Evolutionary conservation across 2,797 vertebrate genomes (phyloP), one percentile per base, ranked within the genome.

Genomic region (Phylloscopus collybita): DNA sequence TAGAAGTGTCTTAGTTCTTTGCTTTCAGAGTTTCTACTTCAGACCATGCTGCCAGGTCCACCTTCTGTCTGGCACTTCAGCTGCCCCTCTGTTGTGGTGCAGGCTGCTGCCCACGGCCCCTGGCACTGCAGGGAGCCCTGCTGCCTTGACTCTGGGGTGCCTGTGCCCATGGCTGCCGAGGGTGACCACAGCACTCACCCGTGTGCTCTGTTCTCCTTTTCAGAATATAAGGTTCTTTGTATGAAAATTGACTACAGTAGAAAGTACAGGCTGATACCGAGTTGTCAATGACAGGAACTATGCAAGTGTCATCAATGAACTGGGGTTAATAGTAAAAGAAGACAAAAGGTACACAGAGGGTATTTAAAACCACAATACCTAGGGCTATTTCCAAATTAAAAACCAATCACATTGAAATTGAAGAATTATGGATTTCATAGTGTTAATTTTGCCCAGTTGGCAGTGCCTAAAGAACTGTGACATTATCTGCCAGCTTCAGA

Each of bases 371-470:
- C 36, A 44, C 57, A 45, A 25, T 49, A 78, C 42, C 38, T 29
- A 54, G 59, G 81, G 50, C 51, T 89, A 61, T 65, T 67, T 87
- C 71, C 82, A 91, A 92, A 92, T 70, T 78, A 84, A 26, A 54
- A 51, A 40, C 36, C 32, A 56, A 44, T 56, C 53, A 21, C 11
- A 10, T 18, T 56, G 92, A 85, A 92, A 82, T 59, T 50, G 75
- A 56, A 83, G 85, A 78, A 69, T 22, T 15, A 47, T 74, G 22
- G 38, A 23, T 80, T 64, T 85, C 17, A 7, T 38, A 56, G 26
- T 75, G 47, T 86, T 84, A 59, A 66, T 82, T 70, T 44, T 88
- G 79, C 34, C 49, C 64, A 69, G 4, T 53, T 51, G 61, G 30
- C 61, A 38, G 30, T 51, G 25, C 36, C 47, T 91, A 3, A 64